Evolutionary conservation across 2,797 vertebrate genomes (phyloP).

Genomic region (Acanthornis magna): DNA sequence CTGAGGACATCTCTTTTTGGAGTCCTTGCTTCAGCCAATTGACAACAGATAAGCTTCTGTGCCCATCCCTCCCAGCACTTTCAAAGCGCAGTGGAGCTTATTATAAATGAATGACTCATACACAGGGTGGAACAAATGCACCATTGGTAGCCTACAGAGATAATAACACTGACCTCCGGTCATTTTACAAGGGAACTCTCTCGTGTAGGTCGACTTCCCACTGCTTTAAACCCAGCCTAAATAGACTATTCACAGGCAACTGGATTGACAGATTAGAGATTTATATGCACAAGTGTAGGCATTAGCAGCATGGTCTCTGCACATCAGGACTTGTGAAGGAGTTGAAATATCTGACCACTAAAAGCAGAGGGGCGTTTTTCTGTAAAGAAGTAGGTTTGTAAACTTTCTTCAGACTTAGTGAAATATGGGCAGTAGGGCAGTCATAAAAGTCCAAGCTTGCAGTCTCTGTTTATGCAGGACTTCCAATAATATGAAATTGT

Average conservation of each 20-base stretch:
- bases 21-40: background rate
- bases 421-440: background rate
- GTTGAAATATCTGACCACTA: background rate
- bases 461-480: background rate
- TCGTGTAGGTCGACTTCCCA: constrained; percentile 57
- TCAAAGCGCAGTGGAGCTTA: constrained; percentile 35
- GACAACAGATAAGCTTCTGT: constrained; percentile 33
- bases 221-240: constrained; percentile 57
- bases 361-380: background rate
- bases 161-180: constrained; percentile 58
- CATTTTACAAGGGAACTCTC: constrained; percentile 50
- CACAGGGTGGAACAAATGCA: constrained; percentile 52
- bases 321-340: background rate
- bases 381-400: background rate
- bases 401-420: background rate
- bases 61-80: constrained; percentile 13
- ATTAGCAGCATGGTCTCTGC: constrained; percentile 15
- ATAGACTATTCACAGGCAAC: constrained; percentile 35
- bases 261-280: constrained; percentile 39
- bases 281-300: constrained; percentile 39
- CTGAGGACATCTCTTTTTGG: constrained; percentile 21
- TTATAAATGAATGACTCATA: constrained; percentile 54
- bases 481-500: background rate
- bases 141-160: constrained; percentile 51
- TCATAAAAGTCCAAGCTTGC: background rate